Percentiles rank a stretch among this genome's conserved stretches.
These are phyloP conservation scores for Cheirogaleus medius DNA, from an alignment of 2,113 vertebrate species.

Conservation along the genomic window DNA sequence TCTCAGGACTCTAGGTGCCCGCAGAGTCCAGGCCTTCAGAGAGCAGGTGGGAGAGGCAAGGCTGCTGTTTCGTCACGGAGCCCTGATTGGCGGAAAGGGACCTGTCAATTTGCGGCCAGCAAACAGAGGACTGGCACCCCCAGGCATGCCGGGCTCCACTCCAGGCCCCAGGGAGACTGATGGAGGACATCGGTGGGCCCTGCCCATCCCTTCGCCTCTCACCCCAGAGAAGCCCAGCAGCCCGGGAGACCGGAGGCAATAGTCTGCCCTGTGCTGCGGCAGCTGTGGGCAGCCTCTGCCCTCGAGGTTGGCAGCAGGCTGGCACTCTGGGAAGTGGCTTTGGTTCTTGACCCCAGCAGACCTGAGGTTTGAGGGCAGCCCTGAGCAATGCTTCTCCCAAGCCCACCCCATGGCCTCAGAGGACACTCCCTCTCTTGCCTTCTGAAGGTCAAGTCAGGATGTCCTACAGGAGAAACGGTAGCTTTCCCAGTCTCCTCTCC, in stretches of 20 bases:
- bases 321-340: slow-evolving; percentile 21
- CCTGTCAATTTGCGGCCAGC: not conserved
- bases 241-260: not conserved
- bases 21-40: not conserved
- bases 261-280: not conserved
- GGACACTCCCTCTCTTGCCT: not conserved
- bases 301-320: not conserved
- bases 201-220: not conserved
- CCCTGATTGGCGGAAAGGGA: not conserved
- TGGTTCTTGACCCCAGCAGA: slow-evolving; percentile 14
- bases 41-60: not conserved
- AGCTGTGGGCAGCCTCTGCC: not conserved
- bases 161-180: not conserved
- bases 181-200: not conserved
- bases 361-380: not conserved
- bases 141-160: not conserved
- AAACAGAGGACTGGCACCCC: not conserved
- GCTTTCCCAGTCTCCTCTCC: not conserved
- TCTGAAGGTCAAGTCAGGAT: slow-evolving; percentile 44
- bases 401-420: not conserved
- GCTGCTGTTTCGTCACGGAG: not conserved
- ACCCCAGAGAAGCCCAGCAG: not conserved
- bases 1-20: not conserved
- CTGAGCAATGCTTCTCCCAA: not conserved
- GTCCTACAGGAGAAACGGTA: not conserved